Conservation (phyloP, 2,113 vertebrate genomes). For the Nymphicus hollandicus region DNA sequence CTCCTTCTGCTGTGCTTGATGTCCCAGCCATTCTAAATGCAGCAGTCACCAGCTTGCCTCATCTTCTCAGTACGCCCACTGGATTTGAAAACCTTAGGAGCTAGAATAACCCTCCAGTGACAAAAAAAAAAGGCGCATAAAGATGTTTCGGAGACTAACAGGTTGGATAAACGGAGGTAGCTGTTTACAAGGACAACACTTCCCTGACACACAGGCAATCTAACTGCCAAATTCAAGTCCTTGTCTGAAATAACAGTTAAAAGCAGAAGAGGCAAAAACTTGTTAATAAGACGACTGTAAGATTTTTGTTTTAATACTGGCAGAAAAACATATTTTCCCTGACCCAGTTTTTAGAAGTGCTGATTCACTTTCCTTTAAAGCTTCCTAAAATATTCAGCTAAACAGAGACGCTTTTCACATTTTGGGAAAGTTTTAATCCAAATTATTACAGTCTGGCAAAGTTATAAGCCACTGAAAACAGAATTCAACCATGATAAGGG, state of each 20-base stretch:
- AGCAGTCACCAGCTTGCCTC: background rate
- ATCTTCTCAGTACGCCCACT: background rate
- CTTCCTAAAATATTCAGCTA: conserved; percentile 30
- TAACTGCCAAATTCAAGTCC: background rate
- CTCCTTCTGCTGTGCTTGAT: background rate
- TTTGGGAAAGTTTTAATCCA: conserved; percentile 33
- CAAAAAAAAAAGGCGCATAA: background rate
- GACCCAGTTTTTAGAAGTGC: conserved; percentile 31
- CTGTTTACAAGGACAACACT: background rate
- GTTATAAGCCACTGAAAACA: conserved; percentile 22
- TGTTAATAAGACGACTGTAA: conserved; percentile 3
- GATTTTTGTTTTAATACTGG: conserved; percentile 25
- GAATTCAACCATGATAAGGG: conserved; percentile 20
- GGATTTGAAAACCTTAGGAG: background rate
- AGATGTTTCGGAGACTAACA: background rate
- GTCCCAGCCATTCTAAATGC: rapidly evolving
- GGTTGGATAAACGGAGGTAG: background rate
- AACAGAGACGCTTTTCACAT: background rate
- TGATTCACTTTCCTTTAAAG: conserved; percentile 36
- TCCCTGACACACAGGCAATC: background rate
- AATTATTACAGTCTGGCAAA: conserved; percentile 26
- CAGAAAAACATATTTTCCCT: conserved; percentile 33
- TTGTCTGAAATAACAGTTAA: conserved; percentile 28
- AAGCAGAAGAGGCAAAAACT: background rate
- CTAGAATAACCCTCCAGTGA: background rate